phyloP scores from a whole-genome alignment of 2,113 vertebrate genomes.

The Cavia aperea region DNA sequence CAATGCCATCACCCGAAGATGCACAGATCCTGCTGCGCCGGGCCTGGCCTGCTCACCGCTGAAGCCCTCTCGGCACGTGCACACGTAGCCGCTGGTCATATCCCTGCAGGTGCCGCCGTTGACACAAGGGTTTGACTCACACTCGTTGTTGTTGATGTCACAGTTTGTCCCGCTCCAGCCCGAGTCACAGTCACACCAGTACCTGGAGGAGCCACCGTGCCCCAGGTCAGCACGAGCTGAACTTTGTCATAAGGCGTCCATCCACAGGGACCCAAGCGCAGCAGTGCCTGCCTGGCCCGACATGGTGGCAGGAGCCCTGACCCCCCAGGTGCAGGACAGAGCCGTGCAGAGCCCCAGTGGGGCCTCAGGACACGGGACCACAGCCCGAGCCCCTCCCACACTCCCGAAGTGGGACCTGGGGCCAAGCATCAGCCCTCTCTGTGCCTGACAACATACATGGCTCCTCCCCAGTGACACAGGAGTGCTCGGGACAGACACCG shows the following conservation, averaged over 20 bases:
- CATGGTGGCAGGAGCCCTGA: accelerated
- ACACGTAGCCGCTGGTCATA: constrained; percentile 94
- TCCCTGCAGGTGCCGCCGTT: constrained; percentile 94
- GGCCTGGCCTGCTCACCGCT: constrained; percentile 77
- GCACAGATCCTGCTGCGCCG: too few species aligned
- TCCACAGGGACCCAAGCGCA: not conserved
- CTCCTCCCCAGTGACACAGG: not conserved
- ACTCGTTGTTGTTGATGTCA: constrained; percentile 93
- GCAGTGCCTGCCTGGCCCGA: not conserved
- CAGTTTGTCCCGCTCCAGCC: constrained; percentile 96
- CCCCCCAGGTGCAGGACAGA: accelerated
- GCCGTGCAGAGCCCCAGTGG: accelerated
- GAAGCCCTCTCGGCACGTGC: constrained; percentile 91
- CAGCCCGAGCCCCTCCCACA: not conserved
- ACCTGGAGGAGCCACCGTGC: constrained; percentile 68
- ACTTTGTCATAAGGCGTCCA: accelerated
- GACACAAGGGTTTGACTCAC: constrained; percentile 94
- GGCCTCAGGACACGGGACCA: accelerated
- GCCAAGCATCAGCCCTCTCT: not conserved
- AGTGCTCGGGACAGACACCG: not conserved
- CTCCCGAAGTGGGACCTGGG: accelerated
- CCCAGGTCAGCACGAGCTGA: accelerated
- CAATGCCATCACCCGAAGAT: not conserved
- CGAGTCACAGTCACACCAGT: constrained; percentile 87
- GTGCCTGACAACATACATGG: accelerated